Conservation (phyloP, 2,797 vertebrate species). For the Pseudochaenichthys georgianus region DNA sequence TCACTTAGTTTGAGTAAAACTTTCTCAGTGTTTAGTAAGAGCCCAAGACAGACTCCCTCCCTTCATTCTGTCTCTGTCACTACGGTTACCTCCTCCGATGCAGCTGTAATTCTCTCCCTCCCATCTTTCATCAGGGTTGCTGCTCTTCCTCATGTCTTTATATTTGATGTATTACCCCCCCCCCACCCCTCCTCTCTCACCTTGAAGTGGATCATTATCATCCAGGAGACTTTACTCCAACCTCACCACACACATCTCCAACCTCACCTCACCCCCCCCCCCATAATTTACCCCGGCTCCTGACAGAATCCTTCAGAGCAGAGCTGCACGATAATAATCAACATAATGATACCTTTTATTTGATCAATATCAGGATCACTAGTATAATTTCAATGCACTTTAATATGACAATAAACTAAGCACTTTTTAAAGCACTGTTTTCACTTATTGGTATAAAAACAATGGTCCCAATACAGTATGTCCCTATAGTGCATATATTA, state of each 20-base stretch:
- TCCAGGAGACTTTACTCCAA: slow-evolving; percentile 52
- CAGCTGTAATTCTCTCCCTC: slow-evolving; percentile 52
- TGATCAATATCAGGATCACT: no score
- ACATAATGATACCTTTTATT: no score
- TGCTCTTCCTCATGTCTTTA: slow-evolving; percentile 59
- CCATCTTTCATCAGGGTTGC: slow-evolving; percentile 55
- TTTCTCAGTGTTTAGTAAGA: slow-evolving; percentile 30
- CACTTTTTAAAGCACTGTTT: no score
- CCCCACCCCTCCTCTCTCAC: slow-evolving; percentile 49
- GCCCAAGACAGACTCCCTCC: slow-evolving; percentile 33
- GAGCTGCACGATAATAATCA: no score
- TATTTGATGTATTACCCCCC: slow-evolving; percentile 65
- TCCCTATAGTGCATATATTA: no score
- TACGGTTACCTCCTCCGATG: slow-evolving; percentile 42
- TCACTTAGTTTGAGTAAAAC: slow-evolving; percentile 19
- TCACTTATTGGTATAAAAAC: no score
- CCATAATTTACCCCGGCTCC: not conserved
- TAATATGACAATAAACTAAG: no score
- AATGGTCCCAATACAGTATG: no score
- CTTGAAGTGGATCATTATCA: slow-evolving; percentile 73
- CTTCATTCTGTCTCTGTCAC: slow-evolving; percentile 59
- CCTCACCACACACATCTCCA: slow-evolving; percentile 24
- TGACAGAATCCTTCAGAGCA: slow-evolving; percentile 10
- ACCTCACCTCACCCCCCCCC: slow-evolving; percentile 12
- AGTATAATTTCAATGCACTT: no score